These are phyloP conservation scores for Antheraea pernyi DNA, from an alignment of 1,140 invertebrate genomes.

Conservation along the genomic window DNA sequence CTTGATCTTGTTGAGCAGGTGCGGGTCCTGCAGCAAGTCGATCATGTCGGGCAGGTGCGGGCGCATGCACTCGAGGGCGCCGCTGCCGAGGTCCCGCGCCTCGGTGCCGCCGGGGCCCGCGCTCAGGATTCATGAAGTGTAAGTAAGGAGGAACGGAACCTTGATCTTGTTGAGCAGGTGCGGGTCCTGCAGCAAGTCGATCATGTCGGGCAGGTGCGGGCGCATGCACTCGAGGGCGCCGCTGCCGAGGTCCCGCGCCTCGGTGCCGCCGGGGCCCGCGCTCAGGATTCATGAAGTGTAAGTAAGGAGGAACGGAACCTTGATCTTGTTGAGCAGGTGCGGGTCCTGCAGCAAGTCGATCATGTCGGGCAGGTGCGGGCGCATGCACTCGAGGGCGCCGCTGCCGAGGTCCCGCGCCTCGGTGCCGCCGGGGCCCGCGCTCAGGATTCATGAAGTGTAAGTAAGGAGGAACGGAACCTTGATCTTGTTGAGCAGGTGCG, in stretches of 20 bases:
- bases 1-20: conserved; percentile 98
- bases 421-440: conserved; percentile 15
- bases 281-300: conserved; percentile 1
- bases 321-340: conserved; percentile 97
- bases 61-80: conserved; percentile 95
- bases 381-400: conserved; percentile 95
- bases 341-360: conserved; percentile 98
- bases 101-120: conserved; percentile 24
- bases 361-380: conserved; percentile 94
- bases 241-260: conserved; percentile 83
- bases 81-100: conserved; percentile 85
- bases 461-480: conserved; percentile 83
- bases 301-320: conserved; percentile 80
- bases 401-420: conserved; percentile 83
- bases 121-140: neutral
- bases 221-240: conserved; percentile 96
- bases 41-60: conserved; percentile 95
- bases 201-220: conserved; percentile 94
- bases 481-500: conserved; percentile 97
- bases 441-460: neutral
- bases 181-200: conserved; percentile 97
- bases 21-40: conserved; percentile 97
- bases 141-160: conserved; percentile 74
- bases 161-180: conserved; percentile 98
- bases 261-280: conserved; percentile 19